Evolutionary conservation across 2,888 invertebrate species (phyloP).

Genomic region (Mystacides longicornis): DNA sequence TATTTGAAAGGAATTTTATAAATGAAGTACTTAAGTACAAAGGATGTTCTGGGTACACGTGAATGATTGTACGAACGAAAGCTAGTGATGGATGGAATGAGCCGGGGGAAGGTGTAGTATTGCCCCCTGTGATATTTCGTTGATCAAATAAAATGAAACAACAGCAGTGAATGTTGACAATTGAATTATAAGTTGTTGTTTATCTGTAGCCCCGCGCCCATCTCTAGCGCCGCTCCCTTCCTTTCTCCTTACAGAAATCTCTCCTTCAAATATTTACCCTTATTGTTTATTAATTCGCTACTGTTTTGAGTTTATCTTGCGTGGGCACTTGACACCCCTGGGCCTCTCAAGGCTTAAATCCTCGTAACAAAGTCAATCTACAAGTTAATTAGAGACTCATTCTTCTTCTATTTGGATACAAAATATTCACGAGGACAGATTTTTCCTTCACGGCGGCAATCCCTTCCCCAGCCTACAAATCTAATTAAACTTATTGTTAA

Average conservation of each 20-base stretch:
- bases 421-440: not conserved
- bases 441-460: not conserved
- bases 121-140: not conserved
- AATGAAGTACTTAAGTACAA: no score
- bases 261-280: not conserved
- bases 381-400: not conserved
- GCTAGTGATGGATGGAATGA: no score
- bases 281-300: slow-evolving; percentile 2
- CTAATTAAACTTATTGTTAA: not conserved
- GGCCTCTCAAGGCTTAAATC: not conserved
- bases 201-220: not conserved
- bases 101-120: no score
- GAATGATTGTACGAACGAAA: no score
- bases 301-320: slow-evolving; percentile 1
- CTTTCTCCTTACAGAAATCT: not conserved
- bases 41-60: no score
- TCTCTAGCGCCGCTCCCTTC: not conserved
- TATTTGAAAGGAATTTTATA: no score
- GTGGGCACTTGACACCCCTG: slow-evolving; percentile 1
- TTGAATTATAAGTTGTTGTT: slow-evolving; percentile 2
- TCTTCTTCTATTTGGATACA: not conserved
- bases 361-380: slow-evolving; percentile 1
- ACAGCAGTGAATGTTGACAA: not conserved
- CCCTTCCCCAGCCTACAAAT: not conserved
- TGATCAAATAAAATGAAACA: slow-evolving; percentile 2